These are phyloP conservation scores for Leptopilina boulardi DNA, from an alignment of 1,140 invertebrate species.

Conservation along the genomic window DNA sequence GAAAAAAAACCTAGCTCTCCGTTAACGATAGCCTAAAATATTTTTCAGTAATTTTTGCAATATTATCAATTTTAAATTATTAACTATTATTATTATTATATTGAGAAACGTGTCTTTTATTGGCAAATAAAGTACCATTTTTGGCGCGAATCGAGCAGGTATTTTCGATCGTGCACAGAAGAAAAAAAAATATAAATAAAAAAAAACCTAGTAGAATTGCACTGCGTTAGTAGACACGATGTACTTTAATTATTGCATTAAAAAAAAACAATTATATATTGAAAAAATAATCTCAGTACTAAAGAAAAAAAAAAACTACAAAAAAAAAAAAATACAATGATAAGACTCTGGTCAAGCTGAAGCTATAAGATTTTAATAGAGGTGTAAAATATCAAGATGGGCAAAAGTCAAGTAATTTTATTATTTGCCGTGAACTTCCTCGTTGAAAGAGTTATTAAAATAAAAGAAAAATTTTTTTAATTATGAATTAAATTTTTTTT, in stretches of 20 bases:
- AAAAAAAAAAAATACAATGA: background rate
- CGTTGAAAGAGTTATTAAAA: background rate
- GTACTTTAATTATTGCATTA: conserved; percentile 24
- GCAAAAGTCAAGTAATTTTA: conserved; percentile 12
- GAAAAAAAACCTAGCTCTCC: background rate
- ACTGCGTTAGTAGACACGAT: conserved; percentile 13
- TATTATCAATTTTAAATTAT: background rate
- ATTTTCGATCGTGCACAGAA: conserved; percentile 21
- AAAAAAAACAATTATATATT: conserved; percentile 24
- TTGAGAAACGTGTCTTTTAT: background rate
- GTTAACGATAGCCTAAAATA: conserved; percentile 14
- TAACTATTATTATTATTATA: background rate
- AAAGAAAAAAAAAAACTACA: background rate
- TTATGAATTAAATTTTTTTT: background rate
- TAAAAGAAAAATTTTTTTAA: background rate
- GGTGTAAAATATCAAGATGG: conserved; percentile 8
- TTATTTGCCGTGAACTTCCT: conserved; percentile 1
- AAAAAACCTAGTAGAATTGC: conserved; percentile 30
- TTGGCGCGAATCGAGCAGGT: conserved; percentile 2
- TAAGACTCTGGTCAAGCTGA: conserved; percentile 20
- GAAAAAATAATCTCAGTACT: conserved; percentile 30
- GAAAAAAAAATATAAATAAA: background rate
- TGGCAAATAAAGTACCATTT: conserved; percentile 13
- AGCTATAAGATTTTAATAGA: background rate
- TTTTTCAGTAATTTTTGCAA: conserved; percentile 32